Conservation (phyloP, 2,113 vertebrate genomes). For the Bettongia penicillata region DNA sequence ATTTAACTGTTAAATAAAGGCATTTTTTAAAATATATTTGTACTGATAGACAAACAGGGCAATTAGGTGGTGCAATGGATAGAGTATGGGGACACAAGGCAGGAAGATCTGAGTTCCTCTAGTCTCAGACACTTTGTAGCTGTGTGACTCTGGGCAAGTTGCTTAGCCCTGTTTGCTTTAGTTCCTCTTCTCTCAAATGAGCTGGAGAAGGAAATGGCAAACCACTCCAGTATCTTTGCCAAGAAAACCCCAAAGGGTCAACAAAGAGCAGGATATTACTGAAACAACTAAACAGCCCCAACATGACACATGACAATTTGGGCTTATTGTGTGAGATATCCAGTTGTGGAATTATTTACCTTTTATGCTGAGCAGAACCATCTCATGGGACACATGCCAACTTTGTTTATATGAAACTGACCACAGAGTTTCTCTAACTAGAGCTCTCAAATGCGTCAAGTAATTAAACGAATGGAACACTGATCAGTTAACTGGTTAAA, state of each 20-base stretch:
- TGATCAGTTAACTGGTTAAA: not conserved
- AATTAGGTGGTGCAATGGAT: not conserved
- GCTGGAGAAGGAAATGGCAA: not conserved
- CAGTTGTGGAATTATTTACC: not conserved
- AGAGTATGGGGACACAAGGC: not conserved
- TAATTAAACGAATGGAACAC: not conserved
- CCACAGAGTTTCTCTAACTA: not conserved
- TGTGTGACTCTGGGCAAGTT: not conserved
- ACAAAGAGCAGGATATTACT: not conserved
- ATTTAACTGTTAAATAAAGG: not conserved
- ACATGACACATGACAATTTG: not conserved
- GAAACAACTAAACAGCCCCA: not conserved
- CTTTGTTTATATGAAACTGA: not conserved
- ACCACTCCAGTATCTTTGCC: not conserved
- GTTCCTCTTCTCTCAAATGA: not conserved
- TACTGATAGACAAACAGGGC: not conserved
- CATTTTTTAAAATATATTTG: not conserved
- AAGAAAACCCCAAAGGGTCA: not conserved
- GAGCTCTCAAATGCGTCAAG: not conserved
- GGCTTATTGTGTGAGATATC: not conserved
- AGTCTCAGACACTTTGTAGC: not conserved
- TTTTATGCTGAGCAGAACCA: not conserved
- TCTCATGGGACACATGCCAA: not conserved
- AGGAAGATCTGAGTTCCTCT: not conserved
- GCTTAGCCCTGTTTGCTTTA: not conserved